A percentile compares a stretch with the other conserved stretches of the same genome.
Conservation (phyloP, 2,113 vertebrate genomes). For the Parotia lawesii region DNA sequence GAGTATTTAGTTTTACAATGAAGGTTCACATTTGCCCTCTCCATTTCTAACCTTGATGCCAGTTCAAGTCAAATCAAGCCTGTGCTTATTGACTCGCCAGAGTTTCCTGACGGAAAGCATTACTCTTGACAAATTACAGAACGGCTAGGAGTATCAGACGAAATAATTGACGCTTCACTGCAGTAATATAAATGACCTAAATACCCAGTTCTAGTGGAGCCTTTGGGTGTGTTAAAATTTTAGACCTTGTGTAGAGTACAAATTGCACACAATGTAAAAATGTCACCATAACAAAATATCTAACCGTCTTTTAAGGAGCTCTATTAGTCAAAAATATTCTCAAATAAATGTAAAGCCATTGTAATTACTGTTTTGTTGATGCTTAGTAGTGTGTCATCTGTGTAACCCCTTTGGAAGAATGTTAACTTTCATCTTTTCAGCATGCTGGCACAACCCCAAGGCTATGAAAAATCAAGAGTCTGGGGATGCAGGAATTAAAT, state of each 20-base stretch:
- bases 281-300: background rate
- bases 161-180: conserved; percentile 56
- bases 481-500: conserved; percentile 8
- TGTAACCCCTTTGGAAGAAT: conserved; percentile 16
- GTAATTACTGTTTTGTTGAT: background rate
- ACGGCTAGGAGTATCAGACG: background rate
- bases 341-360: background rate
- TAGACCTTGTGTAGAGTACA: background rate
- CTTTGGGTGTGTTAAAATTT: conserved; percentile 9
- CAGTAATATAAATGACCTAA: conserved; percentile 54
- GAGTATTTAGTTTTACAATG: background rate
- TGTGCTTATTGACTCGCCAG: background rate
- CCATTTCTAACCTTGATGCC: conserved; percentile 29
- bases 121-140: conserved; percentile 34
- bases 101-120: conserved; percentile 41
- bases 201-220: conserved; percentile 44
- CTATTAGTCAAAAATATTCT: background rate
- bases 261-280: background rate
- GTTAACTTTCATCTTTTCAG: conserved; percentile 31
- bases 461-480: conserved; percentile 7
- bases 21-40: background rate
- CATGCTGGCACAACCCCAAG: conserved; percentile 34
- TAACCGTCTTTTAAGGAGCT: background rate
- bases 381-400: background rate
- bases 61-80: conserved; percentile 47